These are phyloP conservation scores for Cephus spinipes DNA, from an alignment of 2,888 invertebrate genomes.

Conservation along the genomic window DNA sequence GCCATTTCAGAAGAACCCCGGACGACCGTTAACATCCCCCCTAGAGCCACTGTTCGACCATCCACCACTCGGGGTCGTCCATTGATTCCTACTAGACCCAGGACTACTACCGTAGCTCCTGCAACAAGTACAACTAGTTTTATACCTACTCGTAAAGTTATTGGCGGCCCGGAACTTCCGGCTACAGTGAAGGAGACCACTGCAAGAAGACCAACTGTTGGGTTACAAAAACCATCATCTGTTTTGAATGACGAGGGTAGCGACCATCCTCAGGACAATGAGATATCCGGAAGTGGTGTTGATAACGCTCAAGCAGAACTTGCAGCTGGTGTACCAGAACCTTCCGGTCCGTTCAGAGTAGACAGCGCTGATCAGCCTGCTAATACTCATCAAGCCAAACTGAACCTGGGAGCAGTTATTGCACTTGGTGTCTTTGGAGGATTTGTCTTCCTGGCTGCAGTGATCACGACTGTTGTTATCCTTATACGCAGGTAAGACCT, in stretches of 20 bases:
- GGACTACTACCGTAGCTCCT: constrained; percentile 51
- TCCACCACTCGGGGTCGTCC: constrained; percentile 63
- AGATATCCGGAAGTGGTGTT: constrained; percentile 71
- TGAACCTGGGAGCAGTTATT: constrained; percentile 89
- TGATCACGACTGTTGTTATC: constrained; percentile 89
- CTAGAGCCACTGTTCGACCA: constrained; percentile 48
- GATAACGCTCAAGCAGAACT: constrained; percentile 59
- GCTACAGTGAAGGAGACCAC: constrained; percentile 59
- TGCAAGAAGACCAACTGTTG: constrained; percentile 53
- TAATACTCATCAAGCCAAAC: constrained; percentile 70
- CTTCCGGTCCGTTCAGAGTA: constrained; percentile 72
- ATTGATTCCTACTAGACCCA: constrained; percentile 51
- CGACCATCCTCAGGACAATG: constrained; percentile 85
- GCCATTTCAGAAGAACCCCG: constrained; percentile 67
- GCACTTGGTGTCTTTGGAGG: constrained; percentile 92
- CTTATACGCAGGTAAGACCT: constrained; percentile 83
- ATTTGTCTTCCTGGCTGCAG: constrained; percentile 88
- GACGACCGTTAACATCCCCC: constrained; percentile 56
- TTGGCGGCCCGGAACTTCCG: constrained; percentile 47
- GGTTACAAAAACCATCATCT: constrained; percentile 50
- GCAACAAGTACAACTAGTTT: constrained; percentile 32
- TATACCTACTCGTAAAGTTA: constrained; percentile 26
- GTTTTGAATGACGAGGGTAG: constrained; percentile 65
- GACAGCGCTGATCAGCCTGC: constrained; percentile 55
- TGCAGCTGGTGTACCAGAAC: constrained; percentile 61